Evolutionary conservation across 2,797 vertebrate species (phyloP).

Genomic region (Myotis myotis): DNA sequence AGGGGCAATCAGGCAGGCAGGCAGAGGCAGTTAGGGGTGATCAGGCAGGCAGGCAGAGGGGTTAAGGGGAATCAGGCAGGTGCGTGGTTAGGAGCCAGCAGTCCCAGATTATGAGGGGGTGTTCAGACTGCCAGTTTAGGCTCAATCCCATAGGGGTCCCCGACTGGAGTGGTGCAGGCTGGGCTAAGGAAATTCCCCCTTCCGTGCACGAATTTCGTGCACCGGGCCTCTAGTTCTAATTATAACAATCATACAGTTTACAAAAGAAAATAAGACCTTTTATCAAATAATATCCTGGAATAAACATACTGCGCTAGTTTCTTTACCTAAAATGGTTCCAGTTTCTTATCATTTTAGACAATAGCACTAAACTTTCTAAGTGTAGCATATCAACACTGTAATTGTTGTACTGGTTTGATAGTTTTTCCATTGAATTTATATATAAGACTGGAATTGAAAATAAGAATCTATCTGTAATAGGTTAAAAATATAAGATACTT

Average conservation of each 20-base stretch:
- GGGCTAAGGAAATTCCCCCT: no score
- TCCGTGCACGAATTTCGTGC: no score
- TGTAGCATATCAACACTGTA: not conserved
- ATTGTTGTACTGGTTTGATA: not conserved
- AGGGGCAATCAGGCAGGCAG: no score
- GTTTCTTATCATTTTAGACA: not conserved
- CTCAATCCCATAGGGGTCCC: no score
- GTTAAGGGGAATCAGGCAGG: no score
- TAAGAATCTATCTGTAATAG: not conserved
- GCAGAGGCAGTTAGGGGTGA: no score
- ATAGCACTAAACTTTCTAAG: conserved; percentile 8
- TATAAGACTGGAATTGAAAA: not conserved
- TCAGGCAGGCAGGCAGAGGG: no score
- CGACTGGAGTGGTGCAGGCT: no score
- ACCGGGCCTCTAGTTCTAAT: not conserved
- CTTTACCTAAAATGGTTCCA: not conserved
- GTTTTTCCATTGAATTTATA: not conserved
- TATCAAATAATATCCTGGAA: not conserved
- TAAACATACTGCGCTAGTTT: not conserved
- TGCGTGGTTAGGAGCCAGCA: no score
- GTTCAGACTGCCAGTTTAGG: no score
- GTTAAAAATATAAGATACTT: not conserved
- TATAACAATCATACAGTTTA: not conserved
- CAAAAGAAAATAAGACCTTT: not conserved
- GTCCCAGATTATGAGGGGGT: no score